Evolutionary conservation across 2,888 invertebrate genomes (phyloP).

Genomic region (Callyntrura sp.): DNA sequence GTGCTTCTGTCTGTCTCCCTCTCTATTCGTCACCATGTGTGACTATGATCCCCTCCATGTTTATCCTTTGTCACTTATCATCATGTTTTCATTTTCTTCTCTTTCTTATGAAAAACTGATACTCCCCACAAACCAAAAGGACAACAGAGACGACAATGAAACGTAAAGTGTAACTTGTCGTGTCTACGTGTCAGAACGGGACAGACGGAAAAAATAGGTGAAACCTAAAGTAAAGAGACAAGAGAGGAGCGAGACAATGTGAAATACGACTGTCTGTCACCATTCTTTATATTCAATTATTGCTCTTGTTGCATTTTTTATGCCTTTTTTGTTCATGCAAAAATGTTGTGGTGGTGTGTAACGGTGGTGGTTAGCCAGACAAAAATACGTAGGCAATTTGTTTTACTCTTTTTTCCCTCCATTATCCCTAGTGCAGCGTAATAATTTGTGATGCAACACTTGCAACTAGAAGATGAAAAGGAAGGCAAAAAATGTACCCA

Average conservation of each 20-base stretch:
- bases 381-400: neutral
- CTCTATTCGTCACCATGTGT: neutral
- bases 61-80: conserved; percentile 20
- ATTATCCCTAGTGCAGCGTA: neutral
- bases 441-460: too few relatives aligned
- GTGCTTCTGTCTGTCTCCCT: conserved; percentile 3
- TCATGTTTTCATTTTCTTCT: neutral
- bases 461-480: too few relatives aligned
- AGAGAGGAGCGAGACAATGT: neutral
- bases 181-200: neutral
- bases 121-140: neutral
- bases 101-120: neutral
- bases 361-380: too few relatives aligned
- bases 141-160: neutral
- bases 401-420: neutral
- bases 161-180: neutral
- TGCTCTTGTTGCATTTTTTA: neutral
- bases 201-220: conserved; percentile 23
- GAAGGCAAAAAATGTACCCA: too few relatives aligned
- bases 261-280: conserved; percentile 1
- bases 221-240: conserved; percentile 17
- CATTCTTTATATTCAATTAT: conserved; percentile 13
- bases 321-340: neutral
- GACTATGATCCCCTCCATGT: neutral
- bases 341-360: neutral